phyloP scores from a whole-genome alignment of 2,113 vertebrate species.

The Pyxicephalus adspersus region DNA sequence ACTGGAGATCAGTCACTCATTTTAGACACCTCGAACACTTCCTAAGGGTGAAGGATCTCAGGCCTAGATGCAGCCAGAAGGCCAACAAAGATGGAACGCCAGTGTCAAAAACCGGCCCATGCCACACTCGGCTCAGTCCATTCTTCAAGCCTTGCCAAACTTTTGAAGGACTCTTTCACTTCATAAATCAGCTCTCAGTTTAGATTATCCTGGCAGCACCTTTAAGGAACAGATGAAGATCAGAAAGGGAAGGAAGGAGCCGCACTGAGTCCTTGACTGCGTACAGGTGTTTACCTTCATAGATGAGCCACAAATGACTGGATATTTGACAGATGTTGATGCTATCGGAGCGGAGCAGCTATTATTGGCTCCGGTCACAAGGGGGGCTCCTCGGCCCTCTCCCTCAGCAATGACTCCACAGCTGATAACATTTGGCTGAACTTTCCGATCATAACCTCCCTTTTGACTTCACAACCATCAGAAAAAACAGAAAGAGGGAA shows the following conservation, averaged over 20 bases:
- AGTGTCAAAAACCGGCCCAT: slow-evolving; percentile 65
- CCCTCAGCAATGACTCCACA: slow-evolving; percentile 82
- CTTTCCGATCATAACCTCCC: slow-evolving; percentile 94
- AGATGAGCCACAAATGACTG: slow-evolving; percentile 86
- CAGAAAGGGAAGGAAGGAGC: slow-evolving; percentile 84
- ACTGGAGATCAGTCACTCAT: too few species aligned
- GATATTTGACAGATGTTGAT: slow-evolving; percentile 90
- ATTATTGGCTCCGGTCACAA: slow-evolving; percentile 84
- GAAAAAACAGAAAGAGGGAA: slow-evolving; percentile 82
- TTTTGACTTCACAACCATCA: slow-evolving; percentile 86
- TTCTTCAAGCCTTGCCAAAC: slow-evolving; percentile 79
- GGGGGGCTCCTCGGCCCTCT: slow-evolving; percentile 79
- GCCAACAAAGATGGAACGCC: slow-evolving; percentile 70
- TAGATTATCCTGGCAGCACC: slow-evolving; percentile 84
- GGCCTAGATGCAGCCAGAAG: slow-evolving; percentile 50
- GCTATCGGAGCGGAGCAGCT: slow-evolving; percentile 84
- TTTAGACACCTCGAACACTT: too few species aligned
- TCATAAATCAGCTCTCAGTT: slow-evolving; percentile 87
- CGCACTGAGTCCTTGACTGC: slow-evolving; percentile 91
- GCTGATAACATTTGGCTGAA: slow-evolving; percentile 99
- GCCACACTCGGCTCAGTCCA: slow-evolving; percentile 70
- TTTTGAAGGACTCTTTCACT: slow-evolving; percentile 80
- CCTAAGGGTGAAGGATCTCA: too few species aligned
- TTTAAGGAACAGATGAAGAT: slow-evolving; percentile 87
- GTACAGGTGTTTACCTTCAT: slow-evolving; percentile 97